A percentile compares a stretch with the other conserved stretches of the same genome.
Conservation (phyloP, 1,140 invertebrate genomes). For the Magallana ariakensis region DNA sequence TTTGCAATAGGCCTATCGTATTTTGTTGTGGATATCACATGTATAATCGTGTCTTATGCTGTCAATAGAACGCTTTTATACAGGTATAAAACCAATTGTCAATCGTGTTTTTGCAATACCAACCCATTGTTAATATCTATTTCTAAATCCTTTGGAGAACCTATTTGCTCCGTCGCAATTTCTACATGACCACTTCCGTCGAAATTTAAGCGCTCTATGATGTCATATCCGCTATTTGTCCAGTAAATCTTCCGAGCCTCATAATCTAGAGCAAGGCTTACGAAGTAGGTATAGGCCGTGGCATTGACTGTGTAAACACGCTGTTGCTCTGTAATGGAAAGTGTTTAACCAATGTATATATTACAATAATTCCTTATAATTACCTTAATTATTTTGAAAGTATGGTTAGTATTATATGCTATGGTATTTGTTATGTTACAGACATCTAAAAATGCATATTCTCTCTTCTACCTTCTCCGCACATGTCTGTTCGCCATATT, state of each 20-base stretch:
- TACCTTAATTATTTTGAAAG: no score
- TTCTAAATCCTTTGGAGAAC: not conserved
- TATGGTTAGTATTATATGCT: no score
- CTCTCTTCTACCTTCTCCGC: not conserved
- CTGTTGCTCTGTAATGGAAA: not conserved
- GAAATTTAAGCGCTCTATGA: conserved; percentile 24
- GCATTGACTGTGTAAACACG: not conserved
- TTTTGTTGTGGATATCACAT: no score
- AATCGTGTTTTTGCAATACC: not conserved
- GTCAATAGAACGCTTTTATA: no score
- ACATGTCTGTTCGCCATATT: conserved; percentile 1
- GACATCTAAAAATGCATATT: no score
- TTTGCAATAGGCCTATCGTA: no score
- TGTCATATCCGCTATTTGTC: conserved; percentile 16
- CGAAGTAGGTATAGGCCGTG: not conserved
- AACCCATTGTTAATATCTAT: conserved; percentile 6
- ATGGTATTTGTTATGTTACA: no score
- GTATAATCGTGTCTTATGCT: no score
- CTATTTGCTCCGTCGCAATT: not conserved
- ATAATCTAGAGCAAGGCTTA: conserved; percentile 22
- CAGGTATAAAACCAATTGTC: no score
- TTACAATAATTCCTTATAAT: no score
- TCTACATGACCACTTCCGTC: not conserved
- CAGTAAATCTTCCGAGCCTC: not conserved
- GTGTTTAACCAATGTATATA: not conserved